Evolutionary conservation across 2,888 invertebrate genomes (phyloP).

Genomic region (Hyposoter didymator): DNA sequence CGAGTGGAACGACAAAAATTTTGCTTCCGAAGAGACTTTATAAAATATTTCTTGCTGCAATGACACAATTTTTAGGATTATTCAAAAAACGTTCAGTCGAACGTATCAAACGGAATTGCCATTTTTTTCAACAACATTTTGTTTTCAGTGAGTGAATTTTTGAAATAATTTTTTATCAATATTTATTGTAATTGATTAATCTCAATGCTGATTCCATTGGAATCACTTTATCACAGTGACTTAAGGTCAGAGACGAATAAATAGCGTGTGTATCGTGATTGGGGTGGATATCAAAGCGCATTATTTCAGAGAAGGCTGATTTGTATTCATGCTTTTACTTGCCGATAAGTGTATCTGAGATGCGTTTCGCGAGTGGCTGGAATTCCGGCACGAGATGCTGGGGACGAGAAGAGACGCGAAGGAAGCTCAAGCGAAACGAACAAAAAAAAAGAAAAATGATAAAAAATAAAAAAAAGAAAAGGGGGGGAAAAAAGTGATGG

Average conservation of each 20-base stretch:
- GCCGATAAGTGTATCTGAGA: constrained; percentile 57
- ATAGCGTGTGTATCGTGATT: constrained; percentile 2
- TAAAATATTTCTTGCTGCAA: no score
- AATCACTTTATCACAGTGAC: neutral
- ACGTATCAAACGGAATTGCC: no score
- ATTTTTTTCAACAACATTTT: no score
- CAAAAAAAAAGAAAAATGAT: neutral
- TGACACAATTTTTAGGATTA: no score
- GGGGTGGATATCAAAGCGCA: constrained; percentile 44
- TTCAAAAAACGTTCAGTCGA: no score
- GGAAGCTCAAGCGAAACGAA: constrained; percentile 2
- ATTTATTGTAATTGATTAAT: neutral
- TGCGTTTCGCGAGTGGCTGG: constrained; percentile 49
- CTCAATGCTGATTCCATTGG: neutral
- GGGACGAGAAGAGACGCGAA: constrained; percentile 9
- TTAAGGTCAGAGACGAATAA: neutral
- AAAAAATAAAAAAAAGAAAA: neutral
- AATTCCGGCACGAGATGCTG: constrained; percentile 14
- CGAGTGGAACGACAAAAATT: no score
- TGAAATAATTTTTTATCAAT: neutral
- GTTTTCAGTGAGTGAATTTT: no score
- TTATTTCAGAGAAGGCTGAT: constrained; percentile 48
- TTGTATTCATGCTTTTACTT: constrained; percentile 60
- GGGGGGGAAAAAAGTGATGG: constrained; percentile 51
- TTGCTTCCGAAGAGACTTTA: no score